Evolutionary conservation across 1,140 invertebrate genomes (phyloP).

Genomic region (Copidosoma floridanum): DNA sequence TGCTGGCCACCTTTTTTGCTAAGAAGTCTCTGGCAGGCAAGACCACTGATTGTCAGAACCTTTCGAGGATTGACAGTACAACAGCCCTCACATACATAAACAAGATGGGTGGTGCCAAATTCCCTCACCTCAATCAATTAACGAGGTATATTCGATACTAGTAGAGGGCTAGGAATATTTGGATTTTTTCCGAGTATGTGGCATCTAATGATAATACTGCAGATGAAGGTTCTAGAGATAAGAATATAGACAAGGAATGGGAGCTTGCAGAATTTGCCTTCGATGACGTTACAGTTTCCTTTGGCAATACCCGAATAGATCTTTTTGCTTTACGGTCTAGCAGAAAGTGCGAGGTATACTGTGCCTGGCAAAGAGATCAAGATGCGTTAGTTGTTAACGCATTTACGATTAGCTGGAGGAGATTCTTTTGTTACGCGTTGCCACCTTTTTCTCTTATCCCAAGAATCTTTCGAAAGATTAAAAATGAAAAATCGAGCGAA

Average conservation of each 20-base stretch:
- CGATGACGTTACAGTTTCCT: slow-evolving; percentile 22
- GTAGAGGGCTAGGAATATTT: slow-evolving; percentile 29
- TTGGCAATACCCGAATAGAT: slow-evolving; percentile 16
- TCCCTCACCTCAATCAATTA: background rate
- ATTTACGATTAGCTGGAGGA: slow-evolving; percentile 31
- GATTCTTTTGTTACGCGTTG: slow-evolving; percentile 25
- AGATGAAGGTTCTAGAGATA: slow-evolving; percentile 28
- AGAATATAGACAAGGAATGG: slow-evolving; percentile 15
- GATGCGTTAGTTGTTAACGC: background rate
- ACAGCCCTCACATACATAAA: slow-evolving; percentile 31
- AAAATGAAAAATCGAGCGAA: slow-evolving; percentile 11
- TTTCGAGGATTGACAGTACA: slow-evolving; percentile 31
- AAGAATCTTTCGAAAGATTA: slow-evolving; percentile 28
- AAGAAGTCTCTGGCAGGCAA: slow-evolving; percentile 21
- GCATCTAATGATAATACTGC: slow-evolving; percentile 30
- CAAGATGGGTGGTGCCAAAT: slow-evolving; percentile 5
- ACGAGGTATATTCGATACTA: slow-evolving; percentile 28
- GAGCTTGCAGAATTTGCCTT: slow-evolving; percentile 9
- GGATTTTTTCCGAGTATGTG: slow-evolving; percentile 34
- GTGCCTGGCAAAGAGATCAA: background rate
- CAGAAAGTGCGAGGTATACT: slow-evolving; percentile 3
- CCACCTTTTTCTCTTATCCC: slow-evolving; percentile 33
- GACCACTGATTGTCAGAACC: slow-evolving; percentile 34
- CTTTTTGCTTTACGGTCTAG: slow-evolving; percentile 21
- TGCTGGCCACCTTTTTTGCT: slow-evolving; percentile 20